Base-by-base conservation (phyloP, 2,113 vertebrate species). In the Poeciliopsis retropinna region DNA sequence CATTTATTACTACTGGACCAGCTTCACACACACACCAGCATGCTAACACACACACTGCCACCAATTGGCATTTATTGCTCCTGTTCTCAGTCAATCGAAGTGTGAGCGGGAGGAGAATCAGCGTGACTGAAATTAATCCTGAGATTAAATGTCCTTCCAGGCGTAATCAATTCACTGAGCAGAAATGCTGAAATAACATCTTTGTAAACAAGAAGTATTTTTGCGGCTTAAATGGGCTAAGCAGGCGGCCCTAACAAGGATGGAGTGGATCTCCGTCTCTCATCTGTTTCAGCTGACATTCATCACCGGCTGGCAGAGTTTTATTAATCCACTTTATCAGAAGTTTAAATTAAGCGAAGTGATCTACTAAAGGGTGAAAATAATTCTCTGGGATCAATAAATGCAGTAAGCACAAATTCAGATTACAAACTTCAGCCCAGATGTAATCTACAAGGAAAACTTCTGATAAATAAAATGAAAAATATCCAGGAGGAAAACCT, bases 1-100 rank as follows among this genome's bases (percentile, higher is more conserved):
- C 81, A 85, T 89, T 89, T 89, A 87, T 84, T 85, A 82, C 79
- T 28, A 63, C 81, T 81, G 54, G 82, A 87, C 76, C 44, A 76
- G 79, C 60, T 14, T 12, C 17, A 63, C 41, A 75, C 78, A 72
- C 66, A 64, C 30, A 44, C 65, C 41, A 14, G 34, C 22, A n/a
- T 11, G 31, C 61, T 22, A 44, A 66, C 62, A 67, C 34, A 64
- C 71, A 64, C 70, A 72, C 63, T 29, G 27, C 67, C 74, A 78
- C 79, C 72, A 72, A 65, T 80, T 51, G 76, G 80, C 67, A 67
- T 61, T 83, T 29, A 81, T 69, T 7, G 41, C 73, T 76, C 44
- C 12, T 12, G 44, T 47, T 76, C 34, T 76, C 75, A 51, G 60
- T 75, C 79, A 70, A 71, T 81, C 37, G 19, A 79, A 73, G 31